phyloP scores from a whole-genome alignment of 2,888 invertebrate species.

The Venusia cambrica region DNA sequence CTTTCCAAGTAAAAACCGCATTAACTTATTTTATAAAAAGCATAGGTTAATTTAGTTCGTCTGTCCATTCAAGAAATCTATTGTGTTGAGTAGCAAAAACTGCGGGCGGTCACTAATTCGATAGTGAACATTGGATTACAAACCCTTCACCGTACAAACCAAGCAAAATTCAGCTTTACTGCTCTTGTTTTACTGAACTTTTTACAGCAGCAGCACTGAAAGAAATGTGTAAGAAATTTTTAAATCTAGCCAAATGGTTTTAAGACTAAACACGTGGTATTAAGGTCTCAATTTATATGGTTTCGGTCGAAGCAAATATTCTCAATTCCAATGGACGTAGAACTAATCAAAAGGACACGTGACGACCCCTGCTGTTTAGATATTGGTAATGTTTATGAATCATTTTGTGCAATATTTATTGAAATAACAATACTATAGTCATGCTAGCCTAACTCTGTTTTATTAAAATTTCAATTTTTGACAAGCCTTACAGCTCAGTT shows the following conservation, averaged over 20 bases:
- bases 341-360: constrained; percentile 71
- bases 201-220: not conserved
- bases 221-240: constrained; percentile 5
- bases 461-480: no score
- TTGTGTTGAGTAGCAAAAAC: constrained; percentile 73
- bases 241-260: not conserved
- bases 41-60: constrained; percentile 50
- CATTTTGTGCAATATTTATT: constrained; percentile 37
- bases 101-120: constrained; percentile 71
- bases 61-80: constrained; percentile 52
- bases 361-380: constrained; percentile 40
- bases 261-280: not conserved
- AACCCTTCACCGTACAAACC: constrained; percentile 3
- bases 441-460: no score
- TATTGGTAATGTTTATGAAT: constrained; percentile 37
- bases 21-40: constrained; percentile 32
- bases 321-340: constrained; percentile 49
- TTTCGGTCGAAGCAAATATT: constrained; percentile 28
- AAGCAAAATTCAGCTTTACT: constrained; percentile 11
- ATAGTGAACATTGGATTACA: constrained; percentile 41
- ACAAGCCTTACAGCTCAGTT: no score
- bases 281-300: constrained; percentile 2
- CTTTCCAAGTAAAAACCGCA: constrained; percentile 26
- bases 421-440: constrained; percentile 15
- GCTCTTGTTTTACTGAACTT: no score